phyloP scores from a whole-genome alignment of 2,113 vertebrate species.

The Pithys albifrons region DNA sequence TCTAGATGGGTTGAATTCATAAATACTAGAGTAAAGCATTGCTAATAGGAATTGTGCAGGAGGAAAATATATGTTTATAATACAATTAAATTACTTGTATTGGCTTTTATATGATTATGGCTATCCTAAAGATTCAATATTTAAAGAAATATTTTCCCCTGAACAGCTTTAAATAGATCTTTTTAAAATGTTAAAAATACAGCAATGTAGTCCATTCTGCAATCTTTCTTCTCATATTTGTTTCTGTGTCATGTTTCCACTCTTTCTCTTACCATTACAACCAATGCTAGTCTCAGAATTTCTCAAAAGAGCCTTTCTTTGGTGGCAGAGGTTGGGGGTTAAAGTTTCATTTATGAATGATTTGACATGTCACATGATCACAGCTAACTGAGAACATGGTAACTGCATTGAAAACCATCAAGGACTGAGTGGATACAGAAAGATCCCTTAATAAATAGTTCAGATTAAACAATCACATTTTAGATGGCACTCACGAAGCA shows the following conservation, averaged over 20 bases:
- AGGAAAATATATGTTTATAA: background rate
- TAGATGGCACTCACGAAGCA: background rate
- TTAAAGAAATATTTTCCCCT: background rate
- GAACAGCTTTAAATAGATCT: background rate
- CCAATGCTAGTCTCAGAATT: background rate
- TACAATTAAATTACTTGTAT: background rate
- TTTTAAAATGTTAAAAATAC: background rate
- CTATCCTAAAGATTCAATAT: background rate
- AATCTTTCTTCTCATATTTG: background rate
- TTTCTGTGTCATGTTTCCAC: background rate
- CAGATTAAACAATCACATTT: background rate
- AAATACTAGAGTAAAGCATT: background rate
- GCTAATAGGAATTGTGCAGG: background rate
- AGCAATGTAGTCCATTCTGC: background rate
- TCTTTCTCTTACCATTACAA: background rate
- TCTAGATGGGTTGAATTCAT: background rate
- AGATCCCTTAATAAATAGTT: background rate
- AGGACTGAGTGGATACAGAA: background rate
- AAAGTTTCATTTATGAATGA: background rate
- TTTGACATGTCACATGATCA: background rate
- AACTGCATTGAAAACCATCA: background rate
- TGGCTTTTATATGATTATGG: background rate
- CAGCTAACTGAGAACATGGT: background rate
- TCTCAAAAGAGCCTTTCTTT: background rate
- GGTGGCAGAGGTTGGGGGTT: fast-evolving